These are phyloP conservation scores for Hipparchia semele DNA, from an alignment of 2,888 invertebrate species.

Conservation along the genomic window DNA sequence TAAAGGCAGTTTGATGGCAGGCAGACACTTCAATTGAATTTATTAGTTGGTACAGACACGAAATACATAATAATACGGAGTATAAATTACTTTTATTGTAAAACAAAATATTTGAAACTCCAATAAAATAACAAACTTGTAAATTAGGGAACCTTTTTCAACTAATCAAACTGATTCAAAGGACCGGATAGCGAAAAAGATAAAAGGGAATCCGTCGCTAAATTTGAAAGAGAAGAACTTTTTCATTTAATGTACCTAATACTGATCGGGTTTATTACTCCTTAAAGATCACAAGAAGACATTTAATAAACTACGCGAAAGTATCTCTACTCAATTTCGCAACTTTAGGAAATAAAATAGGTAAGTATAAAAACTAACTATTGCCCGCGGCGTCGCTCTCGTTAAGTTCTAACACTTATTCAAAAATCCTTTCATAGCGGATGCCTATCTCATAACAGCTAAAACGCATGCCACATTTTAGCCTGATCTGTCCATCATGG, in stretches of 20 bases:
- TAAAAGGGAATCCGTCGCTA: slow-evolving; percentile 4
- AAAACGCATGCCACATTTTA: no score
- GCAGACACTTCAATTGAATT: no score
- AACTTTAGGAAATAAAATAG: background rate
- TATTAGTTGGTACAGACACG: no score
- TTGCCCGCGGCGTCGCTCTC: no score
- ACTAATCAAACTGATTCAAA: slow-evolving; percentile 12
- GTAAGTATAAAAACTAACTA: background rate
- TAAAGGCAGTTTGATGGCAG: no score
- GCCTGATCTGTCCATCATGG: no score
- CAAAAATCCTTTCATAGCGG: no score
- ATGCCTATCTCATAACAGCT: no score
- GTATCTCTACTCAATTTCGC: background rate
- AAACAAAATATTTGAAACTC: background rate
- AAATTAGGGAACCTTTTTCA: slow-evolving; percentile 3
- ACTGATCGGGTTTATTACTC: slow-evolving; percentile 6
- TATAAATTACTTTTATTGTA: background rate
- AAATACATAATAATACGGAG: no score
- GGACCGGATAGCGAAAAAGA: slow-evolving; percentile 9
- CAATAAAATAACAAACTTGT: background rate
- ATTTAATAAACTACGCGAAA: background rate
- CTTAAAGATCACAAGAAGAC: background rate
- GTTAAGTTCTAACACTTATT: no score
- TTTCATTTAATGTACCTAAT: slow-evolving; percentile 9
- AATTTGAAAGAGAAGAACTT: slow-evolving; percentile 2